Evolutionary conservation across 2,888 invertebrate species (phyloP), one percentile per base, ranked within the genome.

Genomic region (Eudemis profundana): DNA sequence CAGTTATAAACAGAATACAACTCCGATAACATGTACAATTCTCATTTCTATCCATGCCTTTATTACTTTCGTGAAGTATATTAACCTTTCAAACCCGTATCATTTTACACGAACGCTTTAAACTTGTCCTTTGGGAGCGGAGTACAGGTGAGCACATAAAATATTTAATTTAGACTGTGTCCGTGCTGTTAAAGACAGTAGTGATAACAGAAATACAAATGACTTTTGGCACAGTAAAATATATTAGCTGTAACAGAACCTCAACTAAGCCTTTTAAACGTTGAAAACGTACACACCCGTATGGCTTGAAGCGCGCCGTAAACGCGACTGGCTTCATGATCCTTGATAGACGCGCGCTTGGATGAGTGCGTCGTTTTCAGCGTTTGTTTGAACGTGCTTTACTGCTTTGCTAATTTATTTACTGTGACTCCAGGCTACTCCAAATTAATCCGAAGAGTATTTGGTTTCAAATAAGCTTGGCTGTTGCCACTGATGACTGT

Each of bases 381-480:
- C n/a, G n/a, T n/a, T n/a, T n/a, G n/a, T n/a, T n/a, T n/a, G n/a
- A n/a, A n/a, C n/a, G n/a, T n/a, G n/a, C n/a, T n/a, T n/a, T n/a
- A n/a, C n/a, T n/a, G n/a, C n/a, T n/a, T n/a, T n/a, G n/a, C n/a
- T n/a, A n/a, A n/a, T n/a, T n/a, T n/a, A n/a, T n/a, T n/a, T n/a
- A n/a, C n/a, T n/a, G n/a, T n/a, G n/a, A n/a, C n/a, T n/a, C n/a
- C n/a, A n/a, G 79, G 80, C 76, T 79, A 79, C 80, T 82, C 78
- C 68, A 75, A 85, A 87, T 89, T 89, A 89, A 87, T 86, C 82
- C 85, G 82, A 82, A 78, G 78, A 83, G 81, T 80, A 15, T 3
- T 49, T 27, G 15, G n/a, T 17, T 36, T n/a, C 33, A 4, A 51
- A 38, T 49, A 51, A 38, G 8, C 19, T 36, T n/a, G 3, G 51